Evolutionary conservation across 2,797 vertebrate genomes (phyloP).

Genomic region (Catostomus latipinnis): DNA sequence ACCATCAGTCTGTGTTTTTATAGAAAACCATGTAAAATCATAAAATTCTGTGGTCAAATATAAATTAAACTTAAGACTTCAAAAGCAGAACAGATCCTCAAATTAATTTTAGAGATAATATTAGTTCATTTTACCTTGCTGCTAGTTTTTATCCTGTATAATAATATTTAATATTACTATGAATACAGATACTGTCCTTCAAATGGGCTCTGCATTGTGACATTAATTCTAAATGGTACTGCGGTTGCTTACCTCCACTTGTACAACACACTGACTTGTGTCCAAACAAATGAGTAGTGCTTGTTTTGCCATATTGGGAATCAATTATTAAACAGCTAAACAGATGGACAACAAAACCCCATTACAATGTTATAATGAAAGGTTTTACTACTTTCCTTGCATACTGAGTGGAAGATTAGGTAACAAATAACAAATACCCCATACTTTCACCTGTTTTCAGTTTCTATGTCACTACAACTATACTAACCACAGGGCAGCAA

Average conservation of each 20-base stretch:
- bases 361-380: slow-evolving; percentile 50
- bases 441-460: background rate
- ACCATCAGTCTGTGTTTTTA: background rate
- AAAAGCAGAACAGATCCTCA: background rate
- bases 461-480: slow-evolving; percentile 42
- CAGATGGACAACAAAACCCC: slow-evolving; percentile 39
- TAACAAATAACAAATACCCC: slow-evolving; percentile 19
- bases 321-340: slow-evolving; percentile 41
- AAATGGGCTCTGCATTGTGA: background rate
- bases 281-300: slow-evolving; percentile 4
- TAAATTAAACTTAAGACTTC: background rate
- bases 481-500: slow-evolving; percentile 32
- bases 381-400: slow-evolving; percentile 8
- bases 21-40: background rate
- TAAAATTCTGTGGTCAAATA: background rate
- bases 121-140: background rate
- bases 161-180: background rate
- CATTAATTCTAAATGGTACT: background rate
- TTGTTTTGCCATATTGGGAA: slow-evolving; percentile 14
- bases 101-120: background rate
- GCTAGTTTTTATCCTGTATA: background rate
- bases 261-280: background rate
- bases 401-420: slow-evolving; percentile 19
- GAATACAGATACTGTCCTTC: background rate
- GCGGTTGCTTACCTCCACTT: background rate